Evolutionary conservation across 2,888 invertebrate genomes (phyloP).

Genomic region (Piscicola geometra): DNA sequence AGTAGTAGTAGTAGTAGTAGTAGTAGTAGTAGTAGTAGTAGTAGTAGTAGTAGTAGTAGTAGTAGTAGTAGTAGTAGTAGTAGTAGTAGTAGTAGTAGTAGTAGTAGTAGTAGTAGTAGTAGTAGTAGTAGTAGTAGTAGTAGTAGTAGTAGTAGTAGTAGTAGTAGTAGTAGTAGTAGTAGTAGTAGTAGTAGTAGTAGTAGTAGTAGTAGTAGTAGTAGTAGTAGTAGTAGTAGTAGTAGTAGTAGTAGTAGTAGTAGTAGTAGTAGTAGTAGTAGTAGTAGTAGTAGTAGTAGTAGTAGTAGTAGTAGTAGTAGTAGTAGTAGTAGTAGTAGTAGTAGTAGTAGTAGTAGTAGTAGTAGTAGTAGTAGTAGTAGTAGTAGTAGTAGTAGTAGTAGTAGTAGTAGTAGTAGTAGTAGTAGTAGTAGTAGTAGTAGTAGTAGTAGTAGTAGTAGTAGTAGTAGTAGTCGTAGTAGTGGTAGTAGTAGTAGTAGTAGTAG

Average conservation of each 20-base stretch:
- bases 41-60: conserved; percentile 22
- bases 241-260: conserved; percentile 24
- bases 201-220: conserved; percentile 22
- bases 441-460: conserved; percentile 22
- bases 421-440: conserved; percentile 21
- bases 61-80: conserved; percentile 24
- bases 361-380: conserved; percentile 20
- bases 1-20: conserved; percentile 24
- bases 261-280: conserved; percentile 24
- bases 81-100: conserved; percentile 24
- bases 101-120: conserved; percentile 20
- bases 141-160: conserved; percentile 24
- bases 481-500: conserved; percentile 24
- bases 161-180: conserved; percentile 21
- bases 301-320: conserved; percentile 22
- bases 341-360: conserved; percentile 24
- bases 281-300: conserved; percentile 20
- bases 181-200: not conserved
- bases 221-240: conserved; percentile 22
- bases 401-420: conserved; percentile 24
- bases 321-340: conserved; percentile 24
- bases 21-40: conserved; percentile 20
- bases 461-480: conserved; percentile 17
- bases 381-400: conserved; percentile 24
- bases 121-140: conserved; percentile 24